Base-by-base conservation (phyloP, 2,113 vertebrate species). In the Cephalopterus ornatus region DNA sequence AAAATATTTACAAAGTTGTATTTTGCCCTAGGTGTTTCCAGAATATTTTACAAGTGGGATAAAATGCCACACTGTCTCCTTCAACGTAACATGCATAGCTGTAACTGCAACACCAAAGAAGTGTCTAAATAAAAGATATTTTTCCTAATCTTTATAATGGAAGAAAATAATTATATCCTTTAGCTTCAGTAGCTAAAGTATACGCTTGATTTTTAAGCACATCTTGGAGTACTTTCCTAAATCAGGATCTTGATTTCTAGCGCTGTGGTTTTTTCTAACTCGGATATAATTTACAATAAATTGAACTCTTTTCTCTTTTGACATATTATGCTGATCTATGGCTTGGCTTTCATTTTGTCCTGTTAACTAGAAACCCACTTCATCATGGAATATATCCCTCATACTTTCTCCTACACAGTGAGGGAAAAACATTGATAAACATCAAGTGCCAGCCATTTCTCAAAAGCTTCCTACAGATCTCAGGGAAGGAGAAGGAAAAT, bases 321-420 rank as follows among this genome's bases (percentile, higher is more conserved):
- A 95, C 96, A 59, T 95, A 87, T 94, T 96, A 95, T 62, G 65
- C 92, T 98, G 98, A 98, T 98, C 97, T 98, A 98, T 98, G 95
- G 85, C 96, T 98, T 95, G 87, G 94, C 97, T 98, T 98, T 97
- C 96, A 97, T 97, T 98, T 97, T 97, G 93, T 96, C 94, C 97
- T 97, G 91, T 98, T 98, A 98, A 98, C 96, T 98, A 97, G 97
- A 98, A 98, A 89, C 97, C 97, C 91, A 97, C 97, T 98, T 97
- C 95, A 93, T 98, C 93, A 47, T 97, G 97, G 98, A 98, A 98
- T 98, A 97, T 97, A 93, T 96, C 85, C 85, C 96, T 97, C 94
- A 92, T 97, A 95, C 96, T 98, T 98, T 95, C 70, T 93, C 86
- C 93, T 96, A 80, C 85, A 88, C 32, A 95, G 95, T 81, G 91